Percentiles rank a stretch among this genome's conserved stretches.
These are phyloP conservation scores for Drosophila borborema DNA, from an alignment of 2,888 invertebrate genomes.

Conservation along the genomic window DNA sequence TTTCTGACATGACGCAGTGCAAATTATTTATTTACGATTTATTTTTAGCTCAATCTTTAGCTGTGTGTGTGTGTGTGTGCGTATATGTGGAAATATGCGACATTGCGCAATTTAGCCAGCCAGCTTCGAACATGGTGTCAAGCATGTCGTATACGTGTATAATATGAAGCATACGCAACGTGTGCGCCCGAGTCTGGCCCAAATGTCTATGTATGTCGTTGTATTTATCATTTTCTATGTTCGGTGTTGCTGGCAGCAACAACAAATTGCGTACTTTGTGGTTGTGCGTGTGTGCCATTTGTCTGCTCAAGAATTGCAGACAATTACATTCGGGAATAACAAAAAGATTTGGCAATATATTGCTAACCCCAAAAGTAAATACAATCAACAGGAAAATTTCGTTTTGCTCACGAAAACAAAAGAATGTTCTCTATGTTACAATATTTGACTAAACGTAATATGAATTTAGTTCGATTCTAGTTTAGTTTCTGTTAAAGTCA, in stretches of 20 bases:
- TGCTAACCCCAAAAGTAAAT: neutral
- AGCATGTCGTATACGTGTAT: conserved; percentile 19
- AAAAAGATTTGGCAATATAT: neutral
- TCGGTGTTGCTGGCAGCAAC: neutral
- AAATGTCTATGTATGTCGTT: conserved; percentile 4
- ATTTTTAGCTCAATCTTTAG: conserved; percentile 60
- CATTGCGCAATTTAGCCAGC: conserved; percentile 45
- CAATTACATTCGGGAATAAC: neutral
- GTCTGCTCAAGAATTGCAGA: conserved; percentile 1
- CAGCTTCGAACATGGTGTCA: conserved; percentile 5
- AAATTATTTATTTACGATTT: conserved; percentile 79
- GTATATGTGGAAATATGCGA: conserved; percentile 34
- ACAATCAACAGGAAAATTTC: too few species aligned
- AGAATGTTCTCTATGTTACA: too few species aligned
- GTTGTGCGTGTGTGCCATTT: conserved; percentile 30
- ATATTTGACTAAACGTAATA: neutral
- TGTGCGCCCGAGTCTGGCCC: neutral
- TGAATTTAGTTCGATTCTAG: neutral
- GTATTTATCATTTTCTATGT: conserved; percentile 10
- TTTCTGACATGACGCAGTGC: conserved; percentile 78
- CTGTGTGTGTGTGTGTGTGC: conserved; percentile 8
- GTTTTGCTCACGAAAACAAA: neutral
- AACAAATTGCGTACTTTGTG: conserved; percentile 26
- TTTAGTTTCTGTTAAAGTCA: neutral
- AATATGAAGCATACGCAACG: conserved; percentile 24